Base-by-base conservation (phyloP, 1,140 invertebrate species). In the Achatina immaculata region DNA sequence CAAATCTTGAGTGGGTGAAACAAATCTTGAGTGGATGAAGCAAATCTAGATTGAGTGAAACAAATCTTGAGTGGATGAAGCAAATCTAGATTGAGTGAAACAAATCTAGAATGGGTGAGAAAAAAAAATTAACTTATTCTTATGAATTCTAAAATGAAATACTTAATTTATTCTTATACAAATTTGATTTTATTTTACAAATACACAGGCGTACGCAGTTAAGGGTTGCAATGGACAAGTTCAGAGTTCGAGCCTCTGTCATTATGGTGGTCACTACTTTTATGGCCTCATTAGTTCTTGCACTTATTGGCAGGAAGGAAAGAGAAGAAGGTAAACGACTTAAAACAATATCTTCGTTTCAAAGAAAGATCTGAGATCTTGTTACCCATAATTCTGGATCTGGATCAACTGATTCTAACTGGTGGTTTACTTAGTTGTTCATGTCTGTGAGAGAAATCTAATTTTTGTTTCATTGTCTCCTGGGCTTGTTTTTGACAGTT, bases 191-290 rank as follows among this genome's bases (percentile, higher is more conserved):
- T 14, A 21, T 19, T 28, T 24, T 75, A 45, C 14, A 45, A 4
- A 24, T 55, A 55, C 55, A 9, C 72, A 75, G 72, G 24, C 42
- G 40, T 1, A 43, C 7, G 9, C 42, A 75, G 45, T 4, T 75
- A 31, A 51, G 34, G 19, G 45, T 45, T 6, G 43, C 72, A 55
- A 75, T 75, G 72, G 72, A 75, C 48, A 75, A 55, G 28, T 75
- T 75, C n/a, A 40, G 72, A 48, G 48, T 75, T 14, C 42, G 72
- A 19, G n/a, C 28, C 2, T 55, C 45, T 28, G 11, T 75, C 24
- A 34, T 31, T 58, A 75, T 75, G 72, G 45, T 58, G 7, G 72
- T 16, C 31, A 1, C 55, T 28, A 58, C 51, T 14, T 55, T 75
- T 28, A 31, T 75, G 28, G n/a, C 14, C 31, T 28, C 45, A 11